A percentile compares a stretch with the other conserved stretches of the same genome.
Evolutionary conservation across 2,888 invertebrate genomes (phyloP).

Genomic region (Eupithecia exiguata): DNA sequence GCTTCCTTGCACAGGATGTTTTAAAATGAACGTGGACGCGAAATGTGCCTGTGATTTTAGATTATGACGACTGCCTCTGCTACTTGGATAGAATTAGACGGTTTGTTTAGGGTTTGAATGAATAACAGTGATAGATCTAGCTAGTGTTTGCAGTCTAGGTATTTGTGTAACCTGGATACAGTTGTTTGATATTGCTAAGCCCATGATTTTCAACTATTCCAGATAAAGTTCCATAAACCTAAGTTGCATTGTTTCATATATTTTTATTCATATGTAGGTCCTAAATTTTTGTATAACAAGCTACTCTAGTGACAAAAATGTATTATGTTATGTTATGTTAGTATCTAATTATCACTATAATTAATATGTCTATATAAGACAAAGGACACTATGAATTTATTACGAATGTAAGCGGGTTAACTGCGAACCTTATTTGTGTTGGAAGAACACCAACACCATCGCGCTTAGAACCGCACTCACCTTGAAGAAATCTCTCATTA

Average conservation of each 20-base stretch:
- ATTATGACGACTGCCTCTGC: conserved; percentile 13
- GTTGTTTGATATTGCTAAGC: not conserved
- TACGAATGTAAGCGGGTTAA: too few relatives aligned
- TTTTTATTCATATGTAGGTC: not conserved
- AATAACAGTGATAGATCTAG: conserved; percentile 11
- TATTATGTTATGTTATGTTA: too few relatives aligned
- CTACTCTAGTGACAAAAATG: too few relatives aligned
- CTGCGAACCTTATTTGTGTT: too few relatives aligned
- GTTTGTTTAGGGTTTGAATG: not conserved
- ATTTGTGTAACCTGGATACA: not conserved
- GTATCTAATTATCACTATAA: too few relatives aligned
- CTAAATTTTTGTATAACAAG: too few relatives aligned
- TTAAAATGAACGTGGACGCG: conserved; percentile 64
- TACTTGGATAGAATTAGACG: conserved; percentile 10
- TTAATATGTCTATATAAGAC: too few relatives aligned
- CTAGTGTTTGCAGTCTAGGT: not conserved
- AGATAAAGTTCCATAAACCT: not conserved
- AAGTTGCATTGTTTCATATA: not conserved
- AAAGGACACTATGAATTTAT: too few relatives aligned
- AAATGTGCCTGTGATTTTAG: conserved; percentile 31
- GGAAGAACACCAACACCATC: too few relatives aligned
- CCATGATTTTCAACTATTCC: not conserved
- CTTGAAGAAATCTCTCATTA: too few relatives aligned
- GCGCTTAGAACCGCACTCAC: too few relatives aligned
- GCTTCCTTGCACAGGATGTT: conserved; percentile 80